phyloP scores from a whole-genome alignment of 2,888 invertebrate species.

The Acanthosepion esculentum region DNA sequence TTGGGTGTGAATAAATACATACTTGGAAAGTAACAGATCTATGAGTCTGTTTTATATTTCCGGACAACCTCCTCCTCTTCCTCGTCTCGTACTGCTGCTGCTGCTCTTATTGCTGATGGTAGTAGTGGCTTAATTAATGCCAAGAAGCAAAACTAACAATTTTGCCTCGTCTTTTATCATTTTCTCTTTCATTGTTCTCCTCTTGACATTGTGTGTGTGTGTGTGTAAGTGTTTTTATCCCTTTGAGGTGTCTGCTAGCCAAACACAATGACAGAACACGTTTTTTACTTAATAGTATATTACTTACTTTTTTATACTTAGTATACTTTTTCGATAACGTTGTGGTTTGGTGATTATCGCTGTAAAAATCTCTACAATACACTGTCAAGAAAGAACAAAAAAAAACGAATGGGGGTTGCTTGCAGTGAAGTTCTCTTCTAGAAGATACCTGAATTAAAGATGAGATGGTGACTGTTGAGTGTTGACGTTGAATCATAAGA shows the following conservation, averaged over 20 bases:
- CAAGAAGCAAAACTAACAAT: neutral
- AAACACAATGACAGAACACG: neutral
- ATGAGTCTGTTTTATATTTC: conserved; percentile 33
- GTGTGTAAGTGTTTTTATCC: neutral
- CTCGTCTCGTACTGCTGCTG: neutral
- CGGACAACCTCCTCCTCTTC: neutral
- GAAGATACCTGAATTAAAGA: neutral
- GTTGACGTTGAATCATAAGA: neutral
- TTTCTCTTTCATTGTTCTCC: neutral
- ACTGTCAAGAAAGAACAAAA: no score
- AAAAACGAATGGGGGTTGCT: neutral
- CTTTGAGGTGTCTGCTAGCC: neutral
- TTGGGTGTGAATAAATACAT: conserved; percentile 33
- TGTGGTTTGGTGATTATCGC: neutral
- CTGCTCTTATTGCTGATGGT: neutral
- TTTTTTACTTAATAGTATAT: no score
- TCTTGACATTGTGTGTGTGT: neutral
- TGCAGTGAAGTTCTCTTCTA: neutral
- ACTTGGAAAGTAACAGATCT: conserved; percentile 33
- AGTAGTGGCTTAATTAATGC: neutral
- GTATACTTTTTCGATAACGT: neutral
- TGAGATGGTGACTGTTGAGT: neutral
- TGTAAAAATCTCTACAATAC: no score
- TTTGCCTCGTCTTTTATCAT: neutral
- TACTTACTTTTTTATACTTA: neutral